Evolutionary conservation across 2,797 vertebrate species (phyloP).

Genomic region (Danio aesculapii): DNA sequence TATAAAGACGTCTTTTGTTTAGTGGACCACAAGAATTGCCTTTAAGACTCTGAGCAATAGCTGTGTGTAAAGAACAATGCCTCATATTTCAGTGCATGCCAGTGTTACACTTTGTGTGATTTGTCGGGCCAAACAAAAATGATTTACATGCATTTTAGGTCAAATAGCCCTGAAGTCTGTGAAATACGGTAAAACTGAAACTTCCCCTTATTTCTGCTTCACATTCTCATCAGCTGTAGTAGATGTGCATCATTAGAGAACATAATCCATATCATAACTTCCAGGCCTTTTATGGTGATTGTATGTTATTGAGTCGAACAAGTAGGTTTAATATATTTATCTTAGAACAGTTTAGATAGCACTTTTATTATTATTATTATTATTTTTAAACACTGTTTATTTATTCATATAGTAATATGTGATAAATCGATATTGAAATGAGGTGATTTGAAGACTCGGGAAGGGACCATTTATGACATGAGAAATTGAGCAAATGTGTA

Average conservation of each 20-base stretch:
- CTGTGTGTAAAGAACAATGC: background rate
- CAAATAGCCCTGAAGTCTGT: background rate
- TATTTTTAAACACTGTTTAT: slow-evolving; percentile 66
- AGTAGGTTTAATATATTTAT: background rate
- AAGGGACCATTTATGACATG: slow-evolving; percentile 16
- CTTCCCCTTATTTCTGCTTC: background rate
- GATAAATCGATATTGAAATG: slow-evolving; percentile 50
- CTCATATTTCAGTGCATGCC: slow-evolving; percentile 14
- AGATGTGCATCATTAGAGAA: slow-evolving; percentile 8
- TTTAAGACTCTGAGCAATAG: background rate
- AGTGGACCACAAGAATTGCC: slow-evolving; percentile 16
- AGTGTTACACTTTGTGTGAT: background rate
- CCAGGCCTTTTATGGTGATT: slow-evolving; percentile 15
- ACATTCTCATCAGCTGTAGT: background rate
- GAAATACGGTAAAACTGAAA: background rate
- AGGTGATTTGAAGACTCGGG: background rate
- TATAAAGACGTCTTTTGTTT: background rate
- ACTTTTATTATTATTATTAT: slow-evolving; percentile 10
- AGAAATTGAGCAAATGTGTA: background rate
- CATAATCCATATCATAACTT: background rate
- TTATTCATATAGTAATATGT: slow-evolving; percentile 77
- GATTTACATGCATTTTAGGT: background rate
- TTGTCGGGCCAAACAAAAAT: too few relatives aligned
- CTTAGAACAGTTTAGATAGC: background rate
- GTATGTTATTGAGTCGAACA: slow-evolving; percentile 12